Evolutionary conservation across 35 echinoderm and acorn worm species (phyloP), one percentile per base, ranked within the genome.

Genomic region (Apostichopus parvimensis): DNA sequence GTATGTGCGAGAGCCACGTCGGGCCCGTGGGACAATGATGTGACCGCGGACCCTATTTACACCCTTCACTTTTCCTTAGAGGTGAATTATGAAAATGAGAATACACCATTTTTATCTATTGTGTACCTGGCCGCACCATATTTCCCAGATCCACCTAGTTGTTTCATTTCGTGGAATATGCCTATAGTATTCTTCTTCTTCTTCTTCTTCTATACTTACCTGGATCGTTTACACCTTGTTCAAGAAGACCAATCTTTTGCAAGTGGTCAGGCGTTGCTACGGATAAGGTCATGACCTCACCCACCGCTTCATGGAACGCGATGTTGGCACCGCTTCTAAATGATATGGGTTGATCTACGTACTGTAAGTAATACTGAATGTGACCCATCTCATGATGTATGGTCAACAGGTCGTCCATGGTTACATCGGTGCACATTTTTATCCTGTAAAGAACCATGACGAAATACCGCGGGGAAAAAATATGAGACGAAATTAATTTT

Each of bases 251-350:
- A 24, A 98, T 88, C 10, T 92, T 85, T 52, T 96, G 70, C 2
- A 99, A 88, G 77, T 99, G 97, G 13, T 57, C 34, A 14, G 95
- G 97, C 59, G 95, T 99, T 28, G 93, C 87, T 20, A 94, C 94
- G 5, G 97, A 99, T 22, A 95, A 64, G 1, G 97, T 83, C 91
- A 99, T 95, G 45, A 99, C 93, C 78, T 99, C 97, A 8, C 97
- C 97, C 4, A 99, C 95, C 1, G 95, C 97, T 70, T 99, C 97
- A 54, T 99, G 97, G 25, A 98, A 99, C 13, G 94, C 97, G 20
- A 78, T 85, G 28, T 99, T 99, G 8, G 97, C 97, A 1, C 97
- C 97, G 17, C 23, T 92, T 5, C 93, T 92, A 72, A 96, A 99
- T 8, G 91, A 79, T 56, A 94, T 79, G 2, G 95, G 97, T 57